Evolutionary conservation across 2,888 invertebrate genomes (phyloP), one percentile per base, ranked within the genome.

Genomic region (Hydroisotoma schaefferi): DNA sequence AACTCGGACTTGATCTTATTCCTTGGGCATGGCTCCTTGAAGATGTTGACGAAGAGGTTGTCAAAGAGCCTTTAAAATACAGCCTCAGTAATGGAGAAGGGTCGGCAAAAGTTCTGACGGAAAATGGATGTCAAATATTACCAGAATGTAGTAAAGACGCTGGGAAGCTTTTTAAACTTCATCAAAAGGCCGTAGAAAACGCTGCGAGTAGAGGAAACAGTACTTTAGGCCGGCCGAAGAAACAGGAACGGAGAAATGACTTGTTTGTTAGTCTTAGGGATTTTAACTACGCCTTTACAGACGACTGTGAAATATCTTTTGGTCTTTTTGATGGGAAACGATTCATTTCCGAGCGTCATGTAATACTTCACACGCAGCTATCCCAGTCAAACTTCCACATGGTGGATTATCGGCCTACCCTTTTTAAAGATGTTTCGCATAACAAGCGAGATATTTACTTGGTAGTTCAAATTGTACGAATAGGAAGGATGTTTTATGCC

Each of bases 1-100:
- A 93, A 81, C 82, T 95, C 53, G 90, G 90, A 0, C 78, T 95
- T 75, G 95, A 95, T 78, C 78, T 95, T 75, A 94, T 95, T 25
- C 95, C 95, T 0, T 83, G 95, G 26, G 85, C 59, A 10, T 64
- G 64, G 64, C 64, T 64, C 5, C 52, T 64, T 8, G 55, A 61
- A n/a, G 64, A 64, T 27, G 22, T 37, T 27, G 59, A 59, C 2
- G 54, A 63, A 29, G n/a, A n/a, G n/a, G n/a, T n/a, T n/a, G n/a
- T n/a, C n/a, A 40, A n/a, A 15, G 48, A 43, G 12, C 49, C 29
- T 27, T 49, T 46, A 22, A 46, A 46, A 46, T 46, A 27, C 26
- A 15, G 23, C 18, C 28, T 28, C 2, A 27, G 28, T 8, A 49
- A 12, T 6, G n/a, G 28, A 27, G 5, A 8, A 23, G 25, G 20